These are phyloP conservation scores for Labroides dimidiatus DNA, from an alignment of 2,797 vertebrate genomes.

Conservation along the genomic window DNA sequence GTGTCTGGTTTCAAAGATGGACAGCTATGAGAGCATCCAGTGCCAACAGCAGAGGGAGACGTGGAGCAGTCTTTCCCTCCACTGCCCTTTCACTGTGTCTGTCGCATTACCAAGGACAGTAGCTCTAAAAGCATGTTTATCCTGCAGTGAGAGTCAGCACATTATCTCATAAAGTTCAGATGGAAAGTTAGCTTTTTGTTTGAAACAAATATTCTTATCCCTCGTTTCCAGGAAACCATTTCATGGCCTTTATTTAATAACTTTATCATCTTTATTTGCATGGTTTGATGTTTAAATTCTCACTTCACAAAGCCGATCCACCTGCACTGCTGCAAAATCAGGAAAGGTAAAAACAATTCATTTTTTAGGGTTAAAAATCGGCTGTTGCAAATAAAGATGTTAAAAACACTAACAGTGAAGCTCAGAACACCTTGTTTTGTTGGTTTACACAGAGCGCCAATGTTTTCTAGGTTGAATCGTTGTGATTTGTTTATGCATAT, in stretches of 20 bases:
- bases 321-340: not conserved
- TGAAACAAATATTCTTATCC: not conserved
- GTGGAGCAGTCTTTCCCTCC: conserved; percentile 47
- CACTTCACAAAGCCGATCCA: not conserved
- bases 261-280: conserved; percentile 4
- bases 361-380: not conserved
- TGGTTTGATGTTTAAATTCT: not conserved
- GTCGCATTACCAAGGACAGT: conserved; percentile 69
- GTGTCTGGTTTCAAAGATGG: conserved; percentile 24
- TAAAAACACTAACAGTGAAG: not conserved
- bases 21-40: conserved; percentile 7
- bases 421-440: not conserved
- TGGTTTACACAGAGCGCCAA: not conserved
- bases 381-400: not conserved
- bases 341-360: not conserved
- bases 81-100: conserved; percentile 52
- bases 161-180: conserved; percentile 23
- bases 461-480: not conserved
- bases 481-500: not conserved
- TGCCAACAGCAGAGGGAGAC: conserved; percentile 71
- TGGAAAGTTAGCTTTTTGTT: conserved; percentile 16
- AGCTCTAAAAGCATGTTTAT: conserved; percentile 27
- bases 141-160: conserved; percentile 27
- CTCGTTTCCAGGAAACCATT: conserved; percentile 3
- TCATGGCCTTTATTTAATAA: not conserved